These are phyloP conservation scores for Apeltes quadracus DNA, from an alignment of 2,113 vertebrate species.

Conservation along the genomic window DNA sequence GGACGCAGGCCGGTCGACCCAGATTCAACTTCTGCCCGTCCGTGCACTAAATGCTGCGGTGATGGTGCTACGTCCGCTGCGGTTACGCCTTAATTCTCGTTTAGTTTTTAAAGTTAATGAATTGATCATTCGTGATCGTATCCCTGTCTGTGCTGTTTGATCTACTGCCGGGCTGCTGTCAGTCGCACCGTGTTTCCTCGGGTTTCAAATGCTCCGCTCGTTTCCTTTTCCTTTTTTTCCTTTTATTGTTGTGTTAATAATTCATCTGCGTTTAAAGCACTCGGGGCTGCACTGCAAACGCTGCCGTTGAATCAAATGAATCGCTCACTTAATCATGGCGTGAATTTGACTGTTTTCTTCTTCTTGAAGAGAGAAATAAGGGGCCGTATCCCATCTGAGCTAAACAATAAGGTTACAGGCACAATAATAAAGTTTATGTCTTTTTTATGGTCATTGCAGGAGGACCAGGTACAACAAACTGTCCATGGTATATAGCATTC, in stretches of 20 bases:
- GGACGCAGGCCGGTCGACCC: no score
- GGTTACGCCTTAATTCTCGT: not conserved
- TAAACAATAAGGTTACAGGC: slow-evolving; percentile 16
- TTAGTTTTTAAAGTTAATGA: slow-evolving; percentile 5
- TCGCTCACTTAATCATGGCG: slow-evolving; percentile 29
- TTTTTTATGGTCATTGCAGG: not conserved
- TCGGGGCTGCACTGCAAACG: slow-evolving; percentile 20
- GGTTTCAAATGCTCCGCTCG: slow-evolving; percentile 15
- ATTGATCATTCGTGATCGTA: slow-evolving; percentile 32
- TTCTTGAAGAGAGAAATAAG: slow-evolving; percentile 8
- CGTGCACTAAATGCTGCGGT: no score
- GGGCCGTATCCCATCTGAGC: not conserved
- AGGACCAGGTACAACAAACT: slow-evolving; percentile 18
- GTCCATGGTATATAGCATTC: slow-evolving; percentile 39
- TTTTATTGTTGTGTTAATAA: slow-evolving; percentile 46
- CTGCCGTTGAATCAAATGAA: slow-evolving; percentile 28
- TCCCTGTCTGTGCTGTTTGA: slow-evolving; percentile 11
- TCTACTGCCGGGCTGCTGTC: slow-evolving; percentile 7
- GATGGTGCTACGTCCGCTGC: slow-evolving; percentile 10
- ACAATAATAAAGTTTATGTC: not conserved
- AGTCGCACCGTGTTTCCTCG: not conserved
- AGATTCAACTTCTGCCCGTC: no score
- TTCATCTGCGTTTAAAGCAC: slow-evolving; percentile 34
- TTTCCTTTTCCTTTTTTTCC: slow-evolving; percentile 30
- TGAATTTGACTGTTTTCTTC: slow-evolving; percentile 6